Evolutionary conservation across 2,888 invertebrate species (phyloP).

Genomic region (Thymelicus lineola): DNA sequence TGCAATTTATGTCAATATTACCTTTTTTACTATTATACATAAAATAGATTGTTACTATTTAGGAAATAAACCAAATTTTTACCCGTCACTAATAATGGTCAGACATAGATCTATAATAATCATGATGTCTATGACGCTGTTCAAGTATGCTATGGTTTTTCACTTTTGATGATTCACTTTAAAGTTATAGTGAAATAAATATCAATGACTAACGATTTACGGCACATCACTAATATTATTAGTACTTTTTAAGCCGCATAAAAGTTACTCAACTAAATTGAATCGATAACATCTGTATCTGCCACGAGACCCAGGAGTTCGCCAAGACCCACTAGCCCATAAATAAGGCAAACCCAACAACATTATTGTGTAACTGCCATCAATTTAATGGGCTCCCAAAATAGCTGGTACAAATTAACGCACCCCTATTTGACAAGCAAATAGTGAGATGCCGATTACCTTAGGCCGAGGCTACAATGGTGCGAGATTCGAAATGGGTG

Average conservation of each 20-base stretch:
- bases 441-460: conserved; percentile 46
- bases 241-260: not conserved
- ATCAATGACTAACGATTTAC: not conserved
- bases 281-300: conserved; percentile 30
- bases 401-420: conserved; percentile 62
- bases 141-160: no score
- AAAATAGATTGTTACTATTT: no score
- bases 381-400: conserved; percentile 58
- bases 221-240: not conserved
- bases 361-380: conserved; percentile 48
- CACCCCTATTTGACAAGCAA: conserved; percentile 69
- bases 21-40: no score
- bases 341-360: conserved; percentile 41
- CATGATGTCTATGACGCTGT: no score
- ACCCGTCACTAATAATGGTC: no score
- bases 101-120: no score
- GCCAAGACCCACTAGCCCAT: conserved; percentile 31
- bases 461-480: conserved; percentile 19
- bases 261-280: not conserved
- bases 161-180: no score
- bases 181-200: not conserved
- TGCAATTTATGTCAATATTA: no score
- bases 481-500: conserved; percentile 3
- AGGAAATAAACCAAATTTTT: no score
- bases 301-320: conserved; percentile 20